Base-by-base conservation (phyloP, 2,888 invertebrate species). In the Zelleria hepariella region DNA sequence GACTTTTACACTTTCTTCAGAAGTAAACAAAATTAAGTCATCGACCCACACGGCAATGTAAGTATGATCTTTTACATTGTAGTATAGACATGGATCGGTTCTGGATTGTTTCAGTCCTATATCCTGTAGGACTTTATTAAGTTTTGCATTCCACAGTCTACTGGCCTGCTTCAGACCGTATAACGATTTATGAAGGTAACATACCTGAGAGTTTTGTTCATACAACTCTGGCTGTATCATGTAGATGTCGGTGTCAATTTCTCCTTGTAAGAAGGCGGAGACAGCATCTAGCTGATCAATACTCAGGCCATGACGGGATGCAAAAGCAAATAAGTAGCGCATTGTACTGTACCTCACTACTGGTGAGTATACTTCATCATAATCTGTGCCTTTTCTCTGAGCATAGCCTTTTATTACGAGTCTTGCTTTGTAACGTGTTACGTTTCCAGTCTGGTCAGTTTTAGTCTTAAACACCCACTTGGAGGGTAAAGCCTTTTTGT, bases 91-190 rank as follows among this genome's bases (percentile, higher is more conserved):
- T 2, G 61, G 65, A 61, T 67, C 64, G 7, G 59, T 57, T 6
- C 63, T 61, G 15, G 63, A 65, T 57, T 60, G 60, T 54, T 59
- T 2, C 57, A 63, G 49, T 27, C 62, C 63, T 18, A 65, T 59
- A 24, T 59, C 54, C 8, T 27, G 42, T 60, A 62, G 52, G 20
- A 59, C 23, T 60, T n/a, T 48, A 15, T 64, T 62, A 7, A 67
- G 27, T 58, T 67, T 66, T 5, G 53, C 3, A 27, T 67, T 68
- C 67, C 65, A 68, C 21, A 61, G 62, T 4, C 66, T 24, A 59
- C 65, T 66, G 7, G 67, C 67, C 18, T 67, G 67, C 48, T 67
- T 67, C 0, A 68, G 62, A 20, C 64, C 66, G 58, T 65, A 65
- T 4, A 66, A 59, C 6, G 65, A 66, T 63, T 67, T 67, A 55